Conservation (phyloP, 2,113 vertebrate genomes). For the Cephalopterus ornatus region DNA sequence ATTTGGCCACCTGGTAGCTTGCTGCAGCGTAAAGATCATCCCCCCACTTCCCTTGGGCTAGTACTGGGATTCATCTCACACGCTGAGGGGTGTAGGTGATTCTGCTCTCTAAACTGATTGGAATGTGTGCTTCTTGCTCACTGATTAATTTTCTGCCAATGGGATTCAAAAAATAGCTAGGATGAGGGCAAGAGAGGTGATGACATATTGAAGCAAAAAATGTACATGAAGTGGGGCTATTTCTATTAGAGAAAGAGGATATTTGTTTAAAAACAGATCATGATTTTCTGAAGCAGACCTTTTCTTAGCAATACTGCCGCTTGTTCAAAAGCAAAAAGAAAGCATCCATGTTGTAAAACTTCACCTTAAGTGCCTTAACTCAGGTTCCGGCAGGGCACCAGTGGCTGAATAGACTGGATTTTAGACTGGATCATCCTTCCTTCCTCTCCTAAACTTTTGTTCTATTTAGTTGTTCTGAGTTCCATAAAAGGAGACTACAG, state of each 20-base stretch:
- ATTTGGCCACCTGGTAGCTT: not conserved
- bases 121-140: not conserved
- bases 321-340: not conserved
- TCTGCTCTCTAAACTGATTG: not conserved
- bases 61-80: not conserved
- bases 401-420: not conserved
- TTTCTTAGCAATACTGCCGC: not conserved
- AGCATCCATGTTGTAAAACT: not conserved
- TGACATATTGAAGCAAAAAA: not conserved
- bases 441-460: not conserved
- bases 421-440: not conserved
- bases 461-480: not conserved
- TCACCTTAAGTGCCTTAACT: not conserved
- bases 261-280: not conserved
- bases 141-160: not conserved
- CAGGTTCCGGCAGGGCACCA: not conserved
- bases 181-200: not conserved
- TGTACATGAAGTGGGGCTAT: not conserved
- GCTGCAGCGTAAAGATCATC: not conserved
- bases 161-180: not conserved
- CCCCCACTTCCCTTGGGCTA: not conserved
- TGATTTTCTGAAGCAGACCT: not conserved
- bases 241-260: not conserved
- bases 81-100: not conserved
- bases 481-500: slow-evolving; percentile 42